A percentile compares a stretch with the other conserved stretches of the same genome.
These are phyloP conservation scores for Lepidurus couesii DNA, from an alignment of 1,140 invertebrate species.

Conservation along the genomic window DNA sequence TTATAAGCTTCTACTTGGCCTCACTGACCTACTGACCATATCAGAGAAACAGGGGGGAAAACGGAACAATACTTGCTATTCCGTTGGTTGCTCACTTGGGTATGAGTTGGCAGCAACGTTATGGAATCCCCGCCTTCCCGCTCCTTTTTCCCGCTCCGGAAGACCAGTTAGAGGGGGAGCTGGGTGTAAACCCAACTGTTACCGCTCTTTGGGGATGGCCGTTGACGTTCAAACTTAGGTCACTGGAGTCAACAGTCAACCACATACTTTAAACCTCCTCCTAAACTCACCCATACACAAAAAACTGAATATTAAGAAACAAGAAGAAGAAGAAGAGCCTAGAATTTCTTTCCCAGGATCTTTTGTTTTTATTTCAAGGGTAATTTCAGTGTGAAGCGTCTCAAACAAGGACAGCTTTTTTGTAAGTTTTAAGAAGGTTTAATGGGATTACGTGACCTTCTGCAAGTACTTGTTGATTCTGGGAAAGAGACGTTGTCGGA, in stretches of 20 bases:
- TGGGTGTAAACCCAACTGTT: too few species aligned
- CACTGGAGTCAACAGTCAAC: background rate
- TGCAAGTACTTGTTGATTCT: too few species aligned
- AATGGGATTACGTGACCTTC: too few species aligned
- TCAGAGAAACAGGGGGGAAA: background rate
- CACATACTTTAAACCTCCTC: background rate
- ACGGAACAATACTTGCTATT: conserved; percentile 7
- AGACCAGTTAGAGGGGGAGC: too few species aligned
- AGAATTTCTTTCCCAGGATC: background rate
- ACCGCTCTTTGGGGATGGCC: too few species aligned
- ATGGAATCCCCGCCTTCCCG: too few species aligned
- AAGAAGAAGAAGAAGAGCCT: background rate
- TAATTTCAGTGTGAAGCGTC: background rate
- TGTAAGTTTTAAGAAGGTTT: too few species aligned
- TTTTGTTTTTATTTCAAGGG: background rate
- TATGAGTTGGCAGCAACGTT: background rate
- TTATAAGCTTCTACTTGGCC: conserved; percentile 32
- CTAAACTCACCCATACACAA: background rate
- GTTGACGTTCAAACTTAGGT: background rate
- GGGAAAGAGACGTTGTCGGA: too few species aligned
- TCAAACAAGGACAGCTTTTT: too few species aligned
- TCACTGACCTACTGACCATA: conserved; percentile 34
- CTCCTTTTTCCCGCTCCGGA: too few species aligned
- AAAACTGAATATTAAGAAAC: background rate
- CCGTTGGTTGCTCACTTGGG: background rate